Evolutionary conservation across 2,797 vertebrate genomes (phyloP), one percentile per base, ranked within the genome.

Genomic region (Neopelma chrysocephalum): DNA sequence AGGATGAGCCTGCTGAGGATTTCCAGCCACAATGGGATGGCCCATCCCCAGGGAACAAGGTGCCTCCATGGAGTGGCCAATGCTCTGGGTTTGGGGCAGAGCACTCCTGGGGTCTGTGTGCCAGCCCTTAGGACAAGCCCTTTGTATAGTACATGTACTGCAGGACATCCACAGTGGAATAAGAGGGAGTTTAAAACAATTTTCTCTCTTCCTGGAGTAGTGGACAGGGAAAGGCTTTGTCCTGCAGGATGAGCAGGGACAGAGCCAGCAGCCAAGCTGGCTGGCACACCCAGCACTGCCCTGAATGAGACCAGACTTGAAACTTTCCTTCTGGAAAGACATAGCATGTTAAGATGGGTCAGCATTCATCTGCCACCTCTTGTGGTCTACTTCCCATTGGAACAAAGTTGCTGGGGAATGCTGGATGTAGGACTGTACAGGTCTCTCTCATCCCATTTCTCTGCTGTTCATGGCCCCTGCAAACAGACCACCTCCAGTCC

Each of bases 101-200:
- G 57, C 0, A 0, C 8, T 48, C 15, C 51, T 66, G 81, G 7
- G 32, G 6, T 43, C 23, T 38, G 38, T n/a, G 43, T 80, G 45
- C 27, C 6, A 16, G 65, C 31, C n/a, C 34, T 36, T 12, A 16
- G 62, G 17, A 42, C 2, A 38, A 71, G 36, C 9, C 12, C 34
- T 78, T 40, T 26, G 8, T 1, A 0, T 38, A 53, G 58, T 8
- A 20, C 2, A 0, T 11, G 23, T 36, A 6, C 42, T 78, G 25
- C 54, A 87, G 57, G 15, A 25, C 15, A 65, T 25, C 31, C 13
- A 11, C 15, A 12, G 12, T 40, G 43, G 38, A 42, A 16, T 19
- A 31, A 54, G 32, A 54, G 31, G 27, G 19, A 56, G 15, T 29
- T 25, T 69, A 53, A 70, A 1, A 3, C 3, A 6, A 5, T 36